These are phyloP conservation scores for Resseliella maxima DNA, from an alignment of 2,888 invertebrate genomes.

Conservation along the genomic window DNA sequence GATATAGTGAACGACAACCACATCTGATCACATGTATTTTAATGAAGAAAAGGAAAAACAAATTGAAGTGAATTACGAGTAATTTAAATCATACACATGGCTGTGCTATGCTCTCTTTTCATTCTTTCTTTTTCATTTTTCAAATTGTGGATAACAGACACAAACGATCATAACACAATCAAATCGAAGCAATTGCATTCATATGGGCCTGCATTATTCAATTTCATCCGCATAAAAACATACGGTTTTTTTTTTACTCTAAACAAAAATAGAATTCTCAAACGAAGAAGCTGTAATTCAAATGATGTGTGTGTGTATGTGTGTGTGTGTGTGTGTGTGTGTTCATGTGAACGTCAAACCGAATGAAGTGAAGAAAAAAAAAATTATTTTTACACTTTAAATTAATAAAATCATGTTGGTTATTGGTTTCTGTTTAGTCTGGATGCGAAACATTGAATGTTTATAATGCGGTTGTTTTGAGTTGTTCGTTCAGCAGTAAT, in stretches of 20 bases:
- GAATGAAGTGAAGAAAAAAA: neutral
- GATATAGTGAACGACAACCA: neutral
- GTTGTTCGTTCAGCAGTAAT: neutral
- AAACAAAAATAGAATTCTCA: conserved; percentile 35
- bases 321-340: too few species aligned
- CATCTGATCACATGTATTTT: neutral
- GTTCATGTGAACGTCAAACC: too few species aligned
- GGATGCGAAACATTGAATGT: neutral
- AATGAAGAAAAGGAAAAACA: conserved; percentile 19
- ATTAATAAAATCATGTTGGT: conserved; percentile 53
- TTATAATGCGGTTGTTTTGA: neutral
- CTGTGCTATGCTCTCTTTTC: neutral
- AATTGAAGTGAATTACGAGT: conserved; percentile 39
- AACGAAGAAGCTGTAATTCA: neutral
- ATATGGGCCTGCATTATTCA: conserved; percentile 20
- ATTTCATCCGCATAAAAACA: neutral
- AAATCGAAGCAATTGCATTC: conserved; percentile 4
- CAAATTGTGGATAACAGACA: conserved; percentile 22
- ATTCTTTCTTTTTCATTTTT: too few species aligned
- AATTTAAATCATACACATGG: conserved; percentile 39
- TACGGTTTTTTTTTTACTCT: neutral
- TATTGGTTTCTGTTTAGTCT: conserved; percentile 51
- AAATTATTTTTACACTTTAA: conserved; percentile 36
- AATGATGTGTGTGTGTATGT: too few species aligned
- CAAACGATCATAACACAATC: too few species aligned